Evolutionary conservation across 2,888 invertebrate species (phyloP).

Genomic region (Drosophila differens): DNA sequence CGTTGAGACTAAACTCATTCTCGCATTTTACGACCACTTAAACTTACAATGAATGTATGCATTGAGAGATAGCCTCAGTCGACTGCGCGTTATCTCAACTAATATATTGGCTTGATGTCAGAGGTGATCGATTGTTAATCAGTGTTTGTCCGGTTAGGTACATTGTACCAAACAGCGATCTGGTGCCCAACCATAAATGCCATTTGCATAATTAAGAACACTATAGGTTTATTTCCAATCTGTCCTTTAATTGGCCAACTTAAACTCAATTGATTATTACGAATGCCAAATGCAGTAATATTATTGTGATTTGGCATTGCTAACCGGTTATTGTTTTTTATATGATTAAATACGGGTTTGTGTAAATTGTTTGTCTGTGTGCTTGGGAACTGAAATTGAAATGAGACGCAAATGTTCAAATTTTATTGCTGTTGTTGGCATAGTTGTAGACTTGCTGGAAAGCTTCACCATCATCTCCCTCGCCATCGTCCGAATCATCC

Average conservation of each 20-base stretch:
- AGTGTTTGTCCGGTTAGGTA: not conserved
- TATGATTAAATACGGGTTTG: constrained; percentile 38
- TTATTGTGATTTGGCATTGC: constrained; percentile 43
- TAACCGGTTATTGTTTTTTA: constrained; percentile 56
- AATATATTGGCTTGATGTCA: constrained; percentile 38
- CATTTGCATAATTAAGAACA: constrained; percentile 15
- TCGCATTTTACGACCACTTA: constrained; percentile 14
- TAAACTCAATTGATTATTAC: constrained; percentile 58
- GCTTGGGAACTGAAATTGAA: constrained; percentile 37
- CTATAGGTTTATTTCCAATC: constrained; percentile 33
- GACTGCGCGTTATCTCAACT: constrained; percentile 22
- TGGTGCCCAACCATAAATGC: not conserved
- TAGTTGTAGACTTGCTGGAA: constrained; percentile 85
- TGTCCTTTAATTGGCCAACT: constrained; percentile 66
- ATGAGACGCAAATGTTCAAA: constrained; percentile 47
- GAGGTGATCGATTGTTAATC: constrained; percentile 32
- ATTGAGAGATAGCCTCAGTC: not conserved
- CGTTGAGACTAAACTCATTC: constrained; percentile 48
- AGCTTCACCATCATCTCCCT: constrained; percentile 80
- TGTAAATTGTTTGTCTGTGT: constrained; percentile 19
- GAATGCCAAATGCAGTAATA: constrained; percentile 28
- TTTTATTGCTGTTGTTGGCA: constrained; percentile 72
- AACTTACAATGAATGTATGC: constrained; percentile 1
- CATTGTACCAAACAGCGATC: not conserved
- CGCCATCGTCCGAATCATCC: constrained; percentile 87